Evolutionary conservation across 2,888 invertebrate genomes (phyloP).

Genomic region (Hedya salicella): DNA sequence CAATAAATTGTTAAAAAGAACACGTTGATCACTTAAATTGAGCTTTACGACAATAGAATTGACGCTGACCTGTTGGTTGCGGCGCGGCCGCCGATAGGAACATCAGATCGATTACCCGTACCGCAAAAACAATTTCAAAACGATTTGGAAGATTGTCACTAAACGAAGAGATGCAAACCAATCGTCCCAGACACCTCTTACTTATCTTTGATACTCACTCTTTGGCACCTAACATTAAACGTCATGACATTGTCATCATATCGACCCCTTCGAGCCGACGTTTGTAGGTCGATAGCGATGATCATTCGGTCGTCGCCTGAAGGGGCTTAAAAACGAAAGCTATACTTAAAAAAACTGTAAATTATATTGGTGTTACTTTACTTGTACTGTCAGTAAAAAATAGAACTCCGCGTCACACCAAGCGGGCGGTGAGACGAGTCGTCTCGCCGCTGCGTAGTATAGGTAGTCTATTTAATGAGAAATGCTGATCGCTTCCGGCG

Average conservation of each 20-base stretch:
- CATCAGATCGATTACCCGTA: constrained; percentile 84
- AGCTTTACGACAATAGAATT: constrained; percentile 82
- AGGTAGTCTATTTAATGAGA: constrained; percentile 63
- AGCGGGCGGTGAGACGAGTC: constrained; percentile 21
- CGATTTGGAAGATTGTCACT: constrained; percentile 78
- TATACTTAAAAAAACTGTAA: constrained; percentile 47
- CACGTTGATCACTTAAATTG: constrained; percentile 76
- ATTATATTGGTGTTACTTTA: constrained; percentile 56
- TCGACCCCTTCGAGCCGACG: constrained; percentile 62
- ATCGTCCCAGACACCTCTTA: constrained; percentile 71
- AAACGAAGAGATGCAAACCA: constrained; percentile 72
- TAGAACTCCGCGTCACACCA: constrained; percentile 52
- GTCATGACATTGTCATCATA: constrained; percentile 65
- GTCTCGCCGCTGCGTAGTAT: constrained; percentile 49
- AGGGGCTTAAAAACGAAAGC: constrained; percentile 45
- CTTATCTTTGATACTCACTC: constrained; percentile 82
- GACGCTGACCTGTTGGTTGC: constrained; percentile 71
- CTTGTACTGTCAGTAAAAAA: constrained; percentile 64
- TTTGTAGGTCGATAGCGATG: constrained; percentile 61
- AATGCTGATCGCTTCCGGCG: constrained; percentile 75
- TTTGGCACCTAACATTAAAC: constrained; percentile 82
- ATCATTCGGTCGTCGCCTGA: constrained; percentile 49
- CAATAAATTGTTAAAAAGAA: constrained; percentile 74
- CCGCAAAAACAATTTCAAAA: constrained; percentile 75
- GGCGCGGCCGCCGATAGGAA: constrained; percentile 74